These are phyloP conservation scores for Sula dactylatra DNA, from an alignment of 2,113 vertebrate genomes.

Conservation along the genomic window DNA sequence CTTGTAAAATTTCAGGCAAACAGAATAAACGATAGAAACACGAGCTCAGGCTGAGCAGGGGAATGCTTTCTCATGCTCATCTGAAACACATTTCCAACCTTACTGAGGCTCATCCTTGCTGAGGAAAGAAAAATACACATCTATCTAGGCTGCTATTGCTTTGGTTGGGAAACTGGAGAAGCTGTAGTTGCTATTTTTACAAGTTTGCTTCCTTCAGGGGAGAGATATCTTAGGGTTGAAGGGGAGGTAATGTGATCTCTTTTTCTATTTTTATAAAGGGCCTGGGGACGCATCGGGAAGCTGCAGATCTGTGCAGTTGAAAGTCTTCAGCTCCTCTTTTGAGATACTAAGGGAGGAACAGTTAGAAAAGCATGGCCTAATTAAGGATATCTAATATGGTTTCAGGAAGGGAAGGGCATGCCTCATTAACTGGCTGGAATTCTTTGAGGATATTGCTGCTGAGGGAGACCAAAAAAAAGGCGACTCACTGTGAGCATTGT, in stretches of 20 bases:
- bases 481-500: slow-evolving; percentile 44
- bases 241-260: slow-evolving; percentile 56
- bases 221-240: slow-evolving; percentile 47
- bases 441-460: slow-evolving; percentile 65
- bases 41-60: neutral
- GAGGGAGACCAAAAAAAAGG: slow-evolving; percentile 34
- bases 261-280: slow-evolving; percentile 68
- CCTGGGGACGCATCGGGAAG: slow-evolving; percentile 59
- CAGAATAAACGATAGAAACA: neutral
- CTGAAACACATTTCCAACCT: slow-evolving; percentile 15
- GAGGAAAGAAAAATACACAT: slow-evolving; percentile 41
- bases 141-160: neutral
- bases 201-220: slow-evolving; percentile 55
- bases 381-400: slow-evolving; percentile 72
- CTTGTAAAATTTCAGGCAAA: slow-evolving; percentile 14
- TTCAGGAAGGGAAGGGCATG: slow-evolving; percentile 69
- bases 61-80: slow-evolving; percentile 5
- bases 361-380: slow-evolving; percentile 71
- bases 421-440: slow-evolving; percentile 72
- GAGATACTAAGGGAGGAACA: slow-evolving; percentile 62
- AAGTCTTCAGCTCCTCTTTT: slow-evolving; percentile 57
- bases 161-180: slow-evolving; percentile 48
- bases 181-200: slow-evolving; percentile 55
- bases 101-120: neutral
- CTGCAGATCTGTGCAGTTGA: slow-evolving; percentile 52